phyloP scores from a whole-genome alignment of 2,888 invertebrate genomes.

The Hanleya hanleyi region DNA sequence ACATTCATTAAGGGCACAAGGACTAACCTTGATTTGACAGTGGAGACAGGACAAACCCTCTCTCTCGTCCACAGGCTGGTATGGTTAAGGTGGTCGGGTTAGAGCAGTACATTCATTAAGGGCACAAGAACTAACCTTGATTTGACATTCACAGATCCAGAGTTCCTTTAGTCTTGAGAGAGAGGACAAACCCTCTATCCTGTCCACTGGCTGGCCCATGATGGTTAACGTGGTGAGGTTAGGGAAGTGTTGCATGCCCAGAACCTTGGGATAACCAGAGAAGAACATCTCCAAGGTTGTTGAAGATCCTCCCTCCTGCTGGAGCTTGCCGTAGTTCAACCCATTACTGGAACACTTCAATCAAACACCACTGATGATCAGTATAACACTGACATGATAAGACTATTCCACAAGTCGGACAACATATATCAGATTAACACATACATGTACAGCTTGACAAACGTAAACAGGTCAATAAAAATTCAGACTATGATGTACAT shows the following conservation, averaged over 20 bases:
- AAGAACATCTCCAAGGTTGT: slow-evolving; percentile 71
- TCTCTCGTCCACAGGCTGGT: too few relatives aligned
- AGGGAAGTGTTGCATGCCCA: slow-evolving; percentile 68
- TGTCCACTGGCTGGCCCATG: slow-evolving; percentile 57
- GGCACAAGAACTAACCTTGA: slow-evolving; percentile 57
- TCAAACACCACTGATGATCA: slow-evolving; percentile 8
- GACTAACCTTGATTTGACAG: too few relatives aligned
- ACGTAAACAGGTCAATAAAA: too few relatives aligned
- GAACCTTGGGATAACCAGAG: slow-evolving; percentile 68
- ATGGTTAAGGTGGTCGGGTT: too few relatives aligned
- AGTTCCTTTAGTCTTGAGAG: slow-evolving; percentile 53
- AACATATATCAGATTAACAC: too few relatives aligned
- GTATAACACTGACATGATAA: background rate
- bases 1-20: too few relatives aligned
- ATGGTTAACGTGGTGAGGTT: slow-evolving; percentile 63
- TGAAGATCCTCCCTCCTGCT: slow-evolving; percentile 53
- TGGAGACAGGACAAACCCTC: too few relatives aligned
- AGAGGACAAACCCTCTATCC: slow-evolving; percentile 49
- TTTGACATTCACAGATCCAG: slow-evolving; percentile 63
- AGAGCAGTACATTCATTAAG: too few relatives aligned
- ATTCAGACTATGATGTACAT: too few relatives aligned
- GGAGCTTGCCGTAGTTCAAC: slow-evolving; percentile 54
- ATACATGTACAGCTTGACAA: too few relatives aligned
- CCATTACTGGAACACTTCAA: slow-evolving; percentile 68
- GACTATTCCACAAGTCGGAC: too few relatives aligned